phyloP scores from a whole-genome alignment of 2,797 vertebrate species.

The Takifugu rubripes region DNA sequence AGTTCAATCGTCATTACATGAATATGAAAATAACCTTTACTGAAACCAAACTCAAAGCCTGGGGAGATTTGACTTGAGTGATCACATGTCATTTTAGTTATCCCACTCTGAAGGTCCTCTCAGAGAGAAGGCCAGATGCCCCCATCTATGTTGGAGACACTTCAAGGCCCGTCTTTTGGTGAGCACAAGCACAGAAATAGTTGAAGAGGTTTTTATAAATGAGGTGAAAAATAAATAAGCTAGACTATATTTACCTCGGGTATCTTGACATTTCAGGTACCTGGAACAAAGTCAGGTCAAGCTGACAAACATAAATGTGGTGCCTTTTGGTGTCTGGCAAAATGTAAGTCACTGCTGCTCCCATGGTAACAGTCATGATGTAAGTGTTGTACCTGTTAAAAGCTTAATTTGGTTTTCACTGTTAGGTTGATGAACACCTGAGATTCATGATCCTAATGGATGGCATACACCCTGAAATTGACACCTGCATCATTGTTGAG shows the following conservation, averaged over 20 bases:
- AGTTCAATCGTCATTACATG: too few species aligned
- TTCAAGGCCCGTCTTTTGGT: conserved; percentile 80
- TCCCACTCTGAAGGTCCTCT: conserved; percentile 72
- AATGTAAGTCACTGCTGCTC: conserved; percentile 56
- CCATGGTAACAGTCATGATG: background rate
- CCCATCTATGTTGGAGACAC: conserved; percentile 82
- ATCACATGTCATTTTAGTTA: conserved; percentile 61
- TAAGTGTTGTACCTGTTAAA: background rate
- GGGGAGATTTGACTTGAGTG: background rate
- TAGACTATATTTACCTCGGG: background rate
- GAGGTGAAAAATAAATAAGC: background rate
- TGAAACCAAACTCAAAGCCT: background rate
- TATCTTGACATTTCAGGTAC: conserved; percentile 33
- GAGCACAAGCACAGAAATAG: background rate
- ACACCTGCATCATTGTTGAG: conserved; percentile 83
- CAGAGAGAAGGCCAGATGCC: conserved; percentile 69
- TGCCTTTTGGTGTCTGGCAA: conserved; percentile 80
- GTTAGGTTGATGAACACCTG: conserved; percentile 73
- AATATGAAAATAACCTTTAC: background rate
- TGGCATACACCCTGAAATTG: conserved; percentile 82
- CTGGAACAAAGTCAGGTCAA: conserved; percentile 71
- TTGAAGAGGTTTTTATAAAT: background rate
- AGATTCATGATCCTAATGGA: conserved; percentile 85
- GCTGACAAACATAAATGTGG: conserved; percentile 76
- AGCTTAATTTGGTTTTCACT: background rate